Evolutionary conservation across 2,113 vertebrate genomes (phyloP).

Genomic region (Trogon melanurus): DNA sequence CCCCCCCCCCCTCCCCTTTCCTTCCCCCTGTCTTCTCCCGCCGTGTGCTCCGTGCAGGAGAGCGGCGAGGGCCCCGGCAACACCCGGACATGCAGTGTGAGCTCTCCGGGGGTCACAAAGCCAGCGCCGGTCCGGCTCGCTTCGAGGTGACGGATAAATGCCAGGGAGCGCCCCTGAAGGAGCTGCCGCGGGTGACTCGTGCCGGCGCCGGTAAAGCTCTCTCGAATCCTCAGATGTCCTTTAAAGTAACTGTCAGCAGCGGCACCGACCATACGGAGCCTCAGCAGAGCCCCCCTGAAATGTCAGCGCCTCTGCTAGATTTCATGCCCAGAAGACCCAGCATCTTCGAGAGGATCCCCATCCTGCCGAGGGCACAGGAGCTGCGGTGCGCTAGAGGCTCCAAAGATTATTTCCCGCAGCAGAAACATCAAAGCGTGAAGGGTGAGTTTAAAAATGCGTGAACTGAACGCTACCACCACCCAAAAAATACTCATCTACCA

Average conservation of each 20-base stretch:
- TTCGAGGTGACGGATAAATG: conserved; percentile 81
- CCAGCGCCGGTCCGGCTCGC: conserved; percentile 71
- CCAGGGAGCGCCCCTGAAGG: conserved; percentile 72
- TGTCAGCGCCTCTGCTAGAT: conserved; percentile 67
- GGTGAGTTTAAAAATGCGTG: conserved; percentile 62
- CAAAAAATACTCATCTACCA: background rate
- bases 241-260: conserved; percentile 67
- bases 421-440: conserved; percentile 54
- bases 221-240: conserved; percentile 77
- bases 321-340: conserved; percentile 71
- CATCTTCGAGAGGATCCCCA: conserved; percentile 70
- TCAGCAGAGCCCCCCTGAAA: conserved; percentile 72
- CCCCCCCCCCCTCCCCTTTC: background rate
- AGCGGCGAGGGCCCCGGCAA: background rate
- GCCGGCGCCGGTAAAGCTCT: conserved; percentile 21
- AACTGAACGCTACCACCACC: background rate
- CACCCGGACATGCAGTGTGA: conserved; percentile 64
- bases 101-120: conserved; percentile 70
- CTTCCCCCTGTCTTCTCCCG: too few relatives aligned
- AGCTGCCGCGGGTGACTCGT: conserved; percentile 72
- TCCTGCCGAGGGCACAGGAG: conserved; percentile 57
- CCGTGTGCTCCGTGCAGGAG: background rate
- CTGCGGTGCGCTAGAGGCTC: conserved; percentile 42
- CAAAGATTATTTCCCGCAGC: conserved; percentile 62
- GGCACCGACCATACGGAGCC: conserved; percentile 63